Percentiles rank a stretch among this genome's conserved stretches.
Evolutionary conservation across 2,113 vertebrate genomes (phyloP).

Genomic region (Monarcha castaneiventris): DNA sequence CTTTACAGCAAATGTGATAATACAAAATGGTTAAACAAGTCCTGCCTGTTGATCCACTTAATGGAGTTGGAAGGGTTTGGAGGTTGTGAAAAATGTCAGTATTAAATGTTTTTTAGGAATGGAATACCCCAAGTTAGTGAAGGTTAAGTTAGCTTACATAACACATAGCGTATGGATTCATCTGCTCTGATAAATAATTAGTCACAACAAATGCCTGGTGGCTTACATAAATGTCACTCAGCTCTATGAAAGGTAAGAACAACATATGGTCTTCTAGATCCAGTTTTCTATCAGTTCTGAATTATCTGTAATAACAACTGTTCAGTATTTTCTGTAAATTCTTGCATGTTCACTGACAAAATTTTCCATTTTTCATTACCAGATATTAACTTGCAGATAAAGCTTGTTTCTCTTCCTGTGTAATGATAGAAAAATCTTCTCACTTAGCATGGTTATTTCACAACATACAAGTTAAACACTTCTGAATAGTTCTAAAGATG

Average conservation of each 20-base stretch:
- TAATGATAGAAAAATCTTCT: background rate
- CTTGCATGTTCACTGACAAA: background rate
- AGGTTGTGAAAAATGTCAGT: background rate
- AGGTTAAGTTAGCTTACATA: background rate
- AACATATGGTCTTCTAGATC: background rate
- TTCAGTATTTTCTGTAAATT: background rate
- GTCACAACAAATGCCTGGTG: background rate
- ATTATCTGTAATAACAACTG: background rate
- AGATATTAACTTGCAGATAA: background rate
- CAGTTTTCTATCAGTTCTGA: background rate
- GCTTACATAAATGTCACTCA: background rate
- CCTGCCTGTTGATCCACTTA: background rate
- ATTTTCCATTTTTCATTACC: background rate
- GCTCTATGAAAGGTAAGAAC: background rate
- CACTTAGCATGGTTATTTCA: background rate
- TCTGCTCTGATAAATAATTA: constrained; percentile 6
- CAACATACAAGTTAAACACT: background rate
- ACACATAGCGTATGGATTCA: background rate
- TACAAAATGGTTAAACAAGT: background rate
- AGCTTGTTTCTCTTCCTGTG: background rate
- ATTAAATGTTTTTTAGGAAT: background rate
- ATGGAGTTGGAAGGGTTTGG: background rate
- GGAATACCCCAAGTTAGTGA: background rate
- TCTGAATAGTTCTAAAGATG: background rate
- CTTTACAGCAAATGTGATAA: background rate